These are phyloP conservation scores for Pyralis farinalis DNA, from an alignment of 2,888 invertebrate species.

Conservation along the genomic window DNA sequence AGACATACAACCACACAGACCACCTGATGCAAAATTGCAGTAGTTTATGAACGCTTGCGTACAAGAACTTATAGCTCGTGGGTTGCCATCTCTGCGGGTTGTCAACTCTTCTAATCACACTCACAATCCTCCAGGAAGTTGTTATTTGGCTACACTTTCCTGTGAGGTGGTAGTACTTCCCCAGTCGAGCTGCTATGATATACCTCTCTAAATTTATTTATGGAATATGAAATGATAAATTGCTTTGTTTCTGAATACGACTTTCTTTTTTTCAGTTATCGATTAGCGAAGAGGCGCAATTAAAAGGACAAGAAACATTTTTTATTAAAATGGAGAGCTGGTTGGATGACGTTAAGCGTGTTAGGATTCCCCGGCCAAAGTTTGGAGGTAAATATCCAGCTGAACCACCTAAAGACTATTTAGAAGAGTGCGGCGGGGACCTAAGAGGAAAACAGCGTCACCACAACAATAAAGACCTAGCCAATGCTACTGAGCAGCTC, in stretches of 20 bases:
- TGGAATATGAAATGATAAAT: too few relatives aligned
- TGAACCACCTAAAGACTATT: slow-evolving; percentile 90
- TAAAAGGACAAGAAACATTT: slow-evolving; percentile 12
- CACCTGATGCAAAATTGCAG: too few relatives aligned
- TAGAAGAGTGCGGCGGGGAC: slow-evolving; percentile 82
- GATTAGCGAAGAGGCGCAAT: not conserved
- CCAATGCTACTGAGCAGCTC: slow-evolving; percentile 88
- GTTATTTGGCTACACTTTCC: too few relatives aligned
- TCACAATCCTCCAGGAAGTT: too few relatives aligned
- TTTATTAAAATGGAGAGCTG: slow-evolving; percentile 86
- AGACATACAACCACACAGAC: too few relatives aligned
- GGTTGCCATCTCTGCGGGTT: too few relatives aligned
- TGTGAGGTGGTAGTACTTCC: too few relatives aligned
- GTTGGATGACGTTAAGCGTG: slow-evolving; percentile 91
- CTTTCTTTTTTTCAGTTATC: slow-evolving; percentile 13
- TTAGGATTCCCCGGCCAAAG: slow-evolving; percentile 92
- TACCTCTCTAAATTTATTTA: too few relatives aligned
- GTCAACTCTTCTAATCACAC: too few relatives aligned
- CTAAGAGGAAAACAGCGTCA: slow-evolving; percentile 73
- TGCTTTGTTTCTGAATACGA: not conserved
- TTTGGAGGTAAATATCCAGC: slow-evolving; percentile 86
- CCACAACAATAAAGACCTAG: slow-evolving; percentile 78
- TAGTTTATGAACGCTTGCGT: too few relatives aligned
- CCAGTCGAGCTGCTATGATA: too few relatives aligned
- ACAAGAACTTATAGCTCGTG: too few relatives aligned